Evolutionary conservation across 1,140 invertebrate genomes (phyloP).

Genomic region (Mizuhopecten yessoensis): DNA sequence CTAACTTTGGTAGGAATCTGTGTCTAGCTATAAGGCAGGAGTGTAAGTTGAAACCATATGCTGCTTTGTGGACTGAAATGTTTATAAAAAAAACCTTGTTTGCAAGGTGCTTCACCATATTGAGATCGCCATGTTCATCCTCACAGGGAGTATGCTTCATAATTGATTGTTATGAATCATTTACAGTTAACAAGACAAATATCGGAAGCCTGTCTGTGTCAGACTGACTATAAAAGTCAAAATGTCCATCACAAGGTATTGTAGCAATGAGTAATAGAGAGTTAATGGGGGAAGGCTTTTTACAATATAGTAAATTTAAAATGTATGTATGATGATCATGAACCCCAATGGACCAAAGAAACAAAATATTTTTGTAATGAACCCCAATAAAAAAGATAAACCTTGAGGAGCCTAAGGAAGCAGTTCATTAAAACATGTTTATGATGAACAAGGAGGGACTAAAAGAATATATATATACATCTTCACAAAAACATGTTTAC

Average conservation of each 20-base stretch:
- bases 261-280: neutral
- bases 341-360: too few species aligned
- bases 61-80: neutral
- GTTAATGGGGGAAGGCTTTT: neutral
- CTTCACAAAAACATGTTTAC: too few species aligned
- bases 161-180: conserved; percentile 8
- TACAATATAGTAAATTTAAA: too few species aligned
- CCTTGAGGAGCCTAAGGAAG: too few species aligned
- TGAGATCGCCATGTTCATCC: neutral
- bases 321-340: too few species aligned
- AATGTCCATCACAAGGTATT: neutral
- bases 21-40: neutral
- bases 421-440: too few species aligned
- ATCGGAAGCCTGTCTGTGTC: neutral
- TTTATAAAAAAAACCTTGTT: neutral
- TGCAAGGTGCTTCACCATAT: neutral
- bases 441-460: too few species aligned
- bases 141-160: neutral
- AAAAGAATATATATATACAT: too few species aligned
- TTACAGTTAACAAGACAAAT: neutral
- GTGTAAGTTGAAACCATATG: neutral
- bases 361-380: too few species aligned
- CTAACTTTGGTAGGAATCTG: too few species aligned
- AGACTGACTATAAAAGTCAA: neutral
- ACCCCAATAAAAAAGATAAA: too few species aligned